These are phyloP conservation scores for Corydoras maculifer DNA, from an alignment of 2,113 vertebrate species.

Conservation along the genomic window DNA sequence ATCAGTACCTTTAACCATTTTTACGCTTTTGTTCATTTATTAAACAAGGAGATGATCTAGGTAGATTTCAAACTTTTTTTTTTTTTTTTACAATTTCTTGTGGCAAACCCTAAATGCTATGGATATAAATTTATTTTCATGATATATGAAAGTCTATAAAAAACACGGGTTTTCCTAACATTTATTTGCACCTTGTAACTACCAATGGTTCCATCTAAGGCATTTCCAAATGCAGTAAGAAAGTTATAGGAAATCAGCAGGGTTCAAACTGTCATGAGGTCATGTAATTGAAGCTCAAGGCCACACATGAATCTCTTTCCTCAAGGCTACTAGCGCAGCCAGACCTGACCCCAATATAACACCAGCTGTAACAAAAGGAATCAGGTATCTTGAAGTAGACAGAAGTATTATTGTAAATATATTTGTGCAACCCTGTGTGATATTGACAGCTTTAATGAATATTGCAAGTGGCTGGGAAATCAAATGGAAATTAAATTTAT, in stretches of 20 bases:
- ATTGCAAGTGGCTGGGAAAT: background rate
- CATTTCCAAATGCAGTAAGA: slow-evolving; percentile 10
- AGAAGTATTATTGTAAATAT: slow-evolving; percentile 14
- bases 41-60: too few species aligned
- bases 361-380: slow-evolving; percentile 18
- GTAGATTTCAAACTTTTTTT: too few species aligned
- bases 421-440: background rate
- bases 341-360: slow-evolving; percentile 30
- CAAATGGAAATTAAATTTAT: background rate
- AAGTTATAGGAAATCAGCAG: slow-evolving; percentile 29
- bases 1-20: too few species aligned
- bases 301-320: slow-evolving; percentile 29
- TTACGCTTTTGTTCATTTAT: too few species aligned
- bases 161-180: too few species aligned
- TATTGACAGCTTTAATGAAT: background rate
- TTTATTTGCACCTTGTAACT: background rate
- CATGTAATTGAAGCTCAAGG: slow-evolving; percentile 28
- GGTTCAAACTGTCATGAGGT: slow-evolving; percentile 32
- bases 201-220: background rate
- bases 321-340: slow-evolving; percentile 26
- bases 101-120: too few species aligned
- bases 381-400: slow-evolving; percentile 20
- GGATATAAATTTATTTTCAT: too few species aligned
- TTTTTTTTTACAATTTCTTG: too few species aligned
- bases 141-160: too few species aligned